Evolutionary conservation across 2,797 vertebrate species (phyloP), one percentile per base, ranked within the genome.

Genomic region (Cebuella pygmaea): DNA sequence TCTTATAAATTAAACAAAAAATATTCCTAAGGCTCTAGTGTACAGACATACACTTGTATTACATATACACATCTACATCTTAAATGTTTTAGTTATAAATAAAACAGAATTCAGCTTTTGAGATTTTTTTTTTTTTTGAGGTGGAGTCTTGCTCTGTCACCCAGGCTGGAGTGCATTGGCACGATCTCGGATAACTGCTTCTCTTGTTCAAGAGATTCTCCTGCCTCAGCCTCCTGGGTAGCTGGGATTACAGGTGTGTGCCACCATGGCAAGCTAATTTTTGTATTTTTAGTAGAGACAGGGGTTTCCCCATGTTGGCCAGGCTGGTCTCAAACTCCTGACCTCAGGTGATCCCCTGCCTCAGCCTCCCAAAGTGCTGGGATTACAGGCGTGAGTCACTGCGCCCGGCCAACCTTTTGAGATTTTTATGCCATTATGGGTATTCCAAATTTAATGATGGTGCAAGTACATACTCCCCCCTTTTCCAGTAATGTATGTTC

Each of bases 1-100:
- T 97, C 95, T 97, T 94, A 36, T 93, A 78, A 93, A 93, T 88
- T 33, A 91, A 55, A 67, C 5, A 74, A 75, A 48, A 92, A 6
- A 61, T 4, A 92, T 98, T 96, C 61, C 85, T 93, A 86, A 88
- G 50, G 81, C 15, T 67, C 50, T 90, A 5, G 24, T 19, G 52
- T 91, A 61, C 24, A 86, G 5, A 33, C 36, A 24, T 8, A 55
- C 10, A 72, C 41, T 19, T 4, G 82, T 20, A 36, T 46, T 6
- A 36, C 70, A 52, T 6, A 95, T 22, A 48, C 57, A 30, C 70
- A 95, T 19, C 44, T 59, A 64, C 33, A 72, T 14, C 76, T 94
- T 11, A 55, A 94, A 86, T 7, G 15, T 87, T 86, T 48, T 10
- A 90, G 5, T 11, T 97, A 30, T 17, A 52, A 46, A 50, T 44